Base-by-base conservation (phyloP, 2,797 vertebrate species). In the Carapus acus region DNA sequence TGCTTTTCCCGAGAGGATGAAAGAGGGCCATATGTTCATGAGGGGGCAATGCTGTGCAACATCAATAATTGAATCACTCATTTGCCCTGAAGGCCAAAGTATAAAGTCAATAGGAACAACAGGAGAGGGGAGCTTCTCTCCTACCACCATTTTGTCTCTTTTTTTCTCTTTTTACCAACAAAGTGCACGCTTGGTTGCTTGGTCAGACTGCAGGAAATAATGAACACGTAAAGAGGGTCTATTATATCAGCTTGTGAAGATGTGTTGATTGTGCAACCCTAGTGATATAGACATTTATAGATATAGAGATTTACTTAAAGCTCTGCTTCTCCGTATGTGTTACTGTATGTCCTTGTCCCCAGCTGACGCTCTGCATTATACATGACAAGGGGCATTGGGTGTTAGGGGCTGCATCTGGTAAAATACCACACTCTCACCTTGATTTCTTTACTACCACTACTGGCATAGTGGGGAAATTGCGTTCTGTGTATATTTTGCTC, bases 21-120 rank as follows among this genome's bases (percentile, higher is more conserved):
- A 65, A 77, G 54, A 56, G 59, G 53, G 80, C 49, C 78, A 76
- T 74, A 75, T 80, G 80, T 54, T 71, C 18, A 12, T 62, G 58
- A 77, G 58, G 64, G 67, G 54, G 58, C 65, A 14, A 37, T 20
- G 45, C 64, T 69, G 67, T 51, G 42, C 21, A 12, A 49, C 63
- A 75, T 83, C 80, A 80, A 79, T 83, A 79, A 76, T 76, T 79
- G 58, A 85, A 77, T 82, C 78, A 59, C 64, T 60, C 57, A 58
- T 43, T 27, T 57, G 66, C 75, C 82, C 74, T 2, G 54, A 50
- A 80, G 74, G 58, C 72, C 1, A 23, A n/a, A 19, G 49, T 20
- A 38, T 49, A 40, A 34, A 73, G 75, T 73, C 67, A 71, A 58
- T 68, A 65, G 71, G 54, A 74, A 41, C 53, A 39, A 58, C 58